Evolutionary conservation across 2,113 vertebrate genomes (phyloP), one percentile per base, ranked within the genome.

Genomic region (Pithys albifrons): DNA sequence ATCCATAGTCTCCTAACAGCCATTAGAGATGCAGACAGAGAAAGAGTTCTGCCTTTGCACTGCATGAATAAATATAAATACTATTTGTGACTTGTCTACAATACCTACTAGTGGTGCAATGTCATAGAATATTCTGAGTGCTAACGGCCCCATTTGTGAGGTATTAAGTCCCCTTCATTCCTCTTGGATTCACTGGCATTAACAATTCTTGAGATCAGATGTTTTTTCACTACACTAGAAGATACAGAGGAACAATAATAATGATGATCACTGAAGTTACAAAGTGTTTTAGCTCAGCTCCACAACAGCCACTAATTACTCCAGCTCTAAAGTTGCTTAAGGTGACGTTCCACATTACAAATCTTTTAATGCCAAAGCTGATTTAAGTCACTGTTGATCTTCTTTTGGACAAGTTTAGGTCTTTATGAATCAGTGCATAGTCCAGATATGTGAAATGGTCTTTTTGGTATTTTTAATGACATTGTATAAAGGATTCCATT

Each of bases 11-110:
- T 89, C 89, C 95, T 95, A 71, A 54, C 62, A 96, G 90, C 90
- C 93, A 58, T 96, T 94, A 95, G 90, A 85, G 58, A 96, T 96
- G 84, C 94, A 95, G 94, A 74, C 75, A 74, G 83, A 75, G 77
- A 91, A 66, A 57, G 89, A 92, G 80, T 64, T 93, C 80, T 95
- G 91, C 75, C 84, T 85, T 89, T 93, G 88, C 94, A 93, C 57
- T 83, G 64, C 89, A 85, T 92, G 94, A 95, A 94, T 94, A 96
- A 91, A 91, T 87, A 90, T 41, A 82, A 94, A 95, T 92, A 84
- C 76, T 91, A 74, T 92, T 95, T 93, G 83, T 87, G 73, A 85
- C 85, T 92, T 66, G 85, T 82, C 80, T 76, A 65, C 79, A 54
- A 8, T 79, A 84, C 90, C 69, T 93, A 61, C 37, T 49, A 65